These are phyloP conservation scores for Gerris lacustris DNA, from an alignment of 2,888 invertebrate species.

Conservation along the genomic window DNA sequence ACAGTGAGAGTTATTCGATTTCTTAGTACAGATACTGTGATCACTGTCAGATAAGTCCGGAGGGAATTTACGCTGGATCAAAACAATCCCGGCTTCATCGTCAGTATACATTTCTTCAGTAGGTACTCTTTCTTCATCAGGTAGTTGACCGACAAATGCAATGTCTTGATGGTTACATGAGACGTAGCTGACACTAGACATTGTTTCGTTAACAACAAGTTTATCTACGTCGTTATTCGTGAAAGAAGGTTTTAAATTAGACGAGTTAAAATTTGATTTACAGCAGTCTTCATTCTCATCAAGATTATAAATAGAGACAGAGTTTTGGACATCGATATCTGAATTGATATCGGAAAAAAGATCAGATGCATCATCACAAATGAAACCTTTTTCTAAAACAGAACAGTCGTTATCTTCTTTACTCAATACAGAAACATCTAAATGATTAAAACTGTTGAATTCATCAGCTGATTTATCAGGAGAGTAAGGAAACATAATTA, in stretches of 20 bases:
- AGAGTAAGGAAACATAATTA: background rate
- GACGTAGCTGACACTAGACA: background rate
- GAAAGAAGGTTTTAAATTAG: background rate
- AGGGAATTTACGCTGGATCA: background rate
- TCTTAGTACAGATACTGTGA: background rate
- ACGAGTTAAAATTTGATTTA: background rate
- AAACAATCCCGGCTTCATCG: background rate
- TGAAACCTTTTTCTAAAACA: background rate
- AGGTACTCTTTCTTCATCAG: background rate
- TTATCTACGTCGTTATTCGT: background rate
- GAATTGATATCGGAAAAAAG: background rate
- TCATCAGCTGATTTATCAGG: background rate
- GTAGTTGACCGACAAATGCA: background rate
- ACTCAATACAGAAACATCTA: too few species aligned
- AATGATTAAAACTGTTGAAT: background rate
- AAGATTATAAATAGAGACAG: background rate
- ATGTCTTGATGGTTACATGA: background rate
- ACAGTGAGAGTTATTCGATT: slow-evolving; percentile 41
- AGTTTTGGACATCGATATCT: background rate
- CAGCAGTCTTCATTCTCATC: background rate
- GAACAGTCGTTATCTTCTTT: background rate
- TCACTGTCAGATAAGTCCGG: background rate
- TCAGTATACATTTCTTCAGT: slow-evolving; percentile 6
- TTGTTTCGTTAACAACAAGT: background rate
- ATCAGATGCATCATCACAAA: background rate